Evolutionary conservation across 2,888 invertebrate species (phyloP).

Genomic region (Cerastis leucographa): DNA sequence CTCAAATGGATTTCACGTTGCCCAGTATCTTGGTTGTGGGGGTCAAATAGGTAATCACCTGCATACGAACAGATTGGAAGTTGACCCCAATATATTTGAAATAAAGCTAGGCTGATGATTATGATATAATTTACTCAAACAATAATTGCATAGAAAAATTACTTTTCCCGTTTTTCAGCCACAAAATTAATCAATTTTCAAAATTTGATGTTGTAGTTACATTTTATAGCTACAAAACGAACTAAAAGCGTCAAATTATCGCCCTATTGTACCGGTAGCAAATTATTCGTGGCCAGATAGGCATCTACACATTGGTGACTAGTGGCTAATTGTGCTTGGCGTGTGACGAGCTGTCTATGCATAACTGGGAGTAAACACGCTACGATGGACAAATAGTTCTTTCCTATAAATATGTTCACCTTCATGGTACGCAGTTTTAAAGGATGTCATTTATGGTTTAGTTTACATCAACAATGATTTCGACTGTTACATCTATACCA

Average conservation of each 20-base stretch:
- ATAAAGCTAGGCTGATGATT: not conserved
- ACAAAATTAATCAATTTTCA: not conserved
- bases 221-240: conserved; percentile 21
- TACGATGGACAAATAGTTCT: conserved; percentile 33
- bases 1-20: not conserved
- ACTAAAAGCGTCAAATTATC: conserved; percentile 54
- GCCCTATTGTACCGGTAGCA: conserved; percentile 49
- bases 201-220: not conserved
- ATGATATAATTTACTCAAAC: not conserved
- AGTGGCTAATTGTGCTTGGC: conserved; percentile 56
- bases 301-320: conserved; percentile 51
- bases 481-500: too few relatives aligned
- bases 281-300: conserved; percentile 63
- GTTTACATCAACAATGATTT: too few relatives aligned
- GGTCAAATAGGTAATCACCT: not conserved
- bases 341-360: conserved; percentile 52
- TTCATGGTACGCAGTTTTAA: too few relatives aligned
- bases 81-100: not conserved
- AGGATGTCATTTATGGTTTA: too few relatives aligned
- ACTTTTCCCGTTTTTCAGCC: too few relatives aligned
- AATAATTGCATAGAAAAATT: not conserved
- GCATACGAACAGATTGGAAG: not conserved
- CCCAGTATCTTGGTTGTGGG: not conserved
- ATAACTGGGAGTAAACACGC: conserved; percentile 45
- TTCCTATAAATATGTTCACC: conserved; percentile 23